Evolutionary conservation across 1,140 invertebrate genomes (phyloP).

Genomic region (Diachasma alloeum): DNA sequence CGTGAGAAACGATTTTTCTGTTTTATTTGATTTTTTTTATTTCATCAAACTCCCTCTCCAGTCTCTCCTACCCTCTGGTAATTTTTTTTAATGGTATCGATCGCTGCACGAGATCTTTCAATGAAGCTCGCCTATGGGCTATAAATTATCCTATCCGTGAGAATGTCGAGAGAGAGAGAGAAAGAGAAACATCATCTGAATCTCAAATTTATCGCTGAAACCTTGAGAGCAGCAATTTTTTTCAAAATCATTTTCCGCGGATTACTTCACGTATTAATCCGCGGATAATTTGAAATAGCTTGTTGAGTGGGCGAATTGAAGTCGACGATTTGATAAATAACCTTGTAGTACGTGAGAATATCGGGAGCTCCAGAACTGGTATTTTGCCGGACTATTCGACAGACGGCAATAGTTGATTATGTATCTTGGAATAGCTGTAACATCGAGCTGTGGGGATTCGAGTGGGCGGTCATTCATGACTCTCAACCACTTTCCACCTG

Average conservation of each 20-base stretch:
- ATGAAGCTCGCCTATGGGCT: constrained; percentile 15
- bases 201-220: too few species aligned
- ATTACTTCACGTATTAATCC: too few species aligned
- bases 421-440: not conserved
- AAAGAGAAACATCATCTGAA: constrained; percentile 1
- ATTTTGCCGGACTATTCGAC: too few species aligned
- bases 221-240: too few species aligned
- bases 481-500: constrained; percentile 34
- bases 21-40: not conserved
- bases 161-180: constrained; percentile 21
- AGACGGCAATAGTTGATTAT: not conserved
- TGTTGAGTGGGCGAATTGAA: too few species aligned
- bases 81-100: not conserved
- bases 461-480: constrained; percentile 37
- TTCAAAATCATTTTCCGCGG: too few species aligned
- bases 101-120: constrained; percentile 32
- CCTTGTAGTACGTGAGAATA: too few species aligned
- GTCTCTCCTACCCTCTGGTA: not conserved
- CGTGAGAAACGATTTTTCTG: constrained; percentile 21
- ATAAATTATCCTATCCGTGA: constrained; percentile 24
- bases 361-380: too few species aligned
- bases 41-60: not conserved
- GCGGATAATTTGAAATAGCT: too few species aligned
- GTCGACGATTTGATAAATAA: too few species aligned
- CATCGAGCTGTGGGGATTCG: not conserved